Conservation (phyloP, 2,113 vertebrate genomes). For the Pangasianodon gigas region DNA sequence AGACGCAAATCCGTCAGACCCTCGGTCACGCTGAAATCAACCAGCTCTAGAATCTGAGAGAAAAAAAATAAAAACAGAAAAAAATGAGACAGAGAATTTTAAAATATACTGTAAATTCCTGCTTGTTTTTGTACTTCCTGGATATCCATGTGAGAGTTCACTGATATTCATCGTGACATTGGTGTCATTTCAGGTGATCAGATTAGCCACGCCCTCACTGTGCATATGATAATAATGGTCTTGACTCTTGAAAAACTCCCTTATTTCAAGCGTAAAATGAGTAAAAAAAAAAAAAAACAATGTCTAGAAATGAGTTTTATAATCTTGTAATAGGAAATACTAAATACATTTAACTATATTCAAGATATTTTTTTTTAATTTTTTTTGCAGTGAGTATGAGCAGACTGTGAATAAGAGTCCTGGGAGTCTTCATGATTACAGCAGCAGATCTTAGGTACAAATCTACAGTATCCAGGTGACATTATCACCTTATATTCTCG, state of each 20-base stretch:
- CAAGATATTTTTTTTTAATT: too few species aligned
- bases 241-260: background rate
- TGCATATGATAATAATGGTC: background rate
- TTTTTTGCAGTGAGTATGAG: too few species aligned
- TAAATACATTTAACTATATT: background rate
- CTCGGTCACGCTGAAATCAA: constrained; percentile 92
- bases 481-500: too few species aligned
- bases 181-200: background rate
- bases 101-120: background rate
- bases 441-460: too few species aligned
- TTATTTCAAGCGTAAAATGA: too few species aligned
- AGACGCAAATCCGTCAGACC: constrained; percentile 90
- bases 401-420: too few species aligned
- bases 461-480: too few species aligned
- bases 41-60: constrained; percentile 87
- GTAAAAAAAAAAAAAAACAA: background rate
- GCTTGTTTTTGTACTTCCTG: background rate
- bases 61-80: background rate
- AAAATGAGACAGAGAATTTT: constrained; percentile 43
- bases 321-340: background rate
- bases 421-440: too few species aligned
- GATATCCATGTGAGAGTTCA: background rate
- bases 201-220: background rate
- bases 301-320: background rate
- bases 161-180: background rate